Evolutionary conservation across 2,113 vertebrate species (phyloP).

Genomic region (Megaceryle maxima): DNA sequence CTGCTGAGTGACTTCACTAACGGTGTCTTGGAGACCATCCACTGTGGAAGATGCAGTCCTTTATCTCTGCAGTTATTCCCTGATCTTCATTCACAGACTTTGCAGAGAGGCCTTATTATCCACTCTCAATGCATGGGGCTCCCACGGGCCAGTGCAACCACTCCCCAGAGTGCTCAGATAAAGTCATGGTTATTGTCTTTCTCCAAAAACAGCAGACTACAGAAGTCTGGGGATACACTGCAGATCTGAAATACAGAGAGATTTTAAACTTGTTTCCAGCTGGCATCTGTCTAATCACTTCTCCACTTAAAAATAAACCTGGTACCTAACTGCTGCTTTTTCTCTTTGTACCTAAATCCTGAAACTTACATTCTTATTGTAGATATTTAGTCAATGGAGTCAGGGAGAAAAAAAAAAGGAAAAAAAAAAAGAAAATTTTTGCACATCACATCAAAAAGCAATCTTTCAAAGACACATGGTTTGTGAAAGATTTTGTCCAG

Average conservation of each 20-base stretch:
- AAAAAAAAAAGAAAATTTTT: background rate
- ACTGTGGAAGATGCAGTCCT: background rate
- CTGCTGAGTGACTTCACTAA: background rate
- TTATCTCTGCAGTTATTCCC: background rate
- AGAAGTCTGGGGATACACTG: background rate
- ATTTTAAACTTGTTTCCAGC: background rate
- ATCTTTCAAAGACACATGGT: background rate
- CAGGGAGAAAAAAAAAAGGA: background rate
- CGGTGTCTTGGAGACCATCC: background rate
- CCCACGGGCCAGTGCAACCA: background rate
- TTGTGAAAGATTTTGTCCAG: background rate
- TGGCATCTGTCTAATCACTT: background rate
- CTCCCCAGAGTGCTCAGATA: background rate
- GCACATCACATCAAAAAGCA: slow-evolving; percentile 1
- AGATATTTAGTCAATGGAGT: background rate
- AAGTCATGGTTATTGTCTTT: background rate
- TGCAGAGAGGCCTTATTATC: background rate
- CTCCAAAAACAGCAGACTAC: background rate
- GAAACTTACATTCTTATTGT: background rate
- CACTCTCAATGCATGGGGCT: background rate
- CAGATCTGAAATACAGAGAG: background rate
- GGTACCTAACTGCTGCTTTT: background rate
- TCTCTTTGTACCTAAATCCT: background rate
- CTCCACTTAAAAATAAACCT: background rate
- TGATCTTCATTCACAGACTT: background rate